Conservation (phyloP, 2,797 vertebrate genomes). For the Eulemur mongoz region DNA sequence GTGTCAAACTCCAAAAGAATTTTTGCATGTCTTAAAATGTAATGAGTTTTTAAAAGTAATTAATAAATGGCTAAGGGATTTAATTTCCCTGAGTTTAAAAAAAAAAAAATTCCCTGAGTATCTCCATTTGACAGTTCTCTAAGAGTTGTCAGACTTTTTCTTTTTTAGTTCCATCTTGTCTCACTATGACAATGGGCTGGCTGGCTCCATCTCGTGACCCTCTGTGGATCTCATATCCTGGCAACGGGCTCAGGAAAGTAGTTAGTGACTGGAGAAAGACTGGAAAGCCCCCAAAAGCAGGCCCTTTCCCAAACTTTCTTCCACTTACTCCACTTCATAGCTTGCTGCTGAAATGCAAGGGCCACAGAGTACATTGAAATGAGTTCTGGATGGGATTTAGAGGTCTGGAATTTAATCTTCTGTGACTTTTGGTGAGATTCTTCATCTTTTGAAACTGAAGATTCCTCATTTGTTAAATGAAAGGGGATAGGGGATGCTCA, state of each 20-base stretch:
- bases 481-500: background rate
- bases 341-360: background rate
- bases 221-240: background rate
- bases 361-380: background rate
- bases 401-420: background rate
- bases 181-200: background rate
- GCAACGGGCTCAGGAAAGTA: background rate
- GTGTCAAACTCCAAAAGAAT: constrained; percentile 23
- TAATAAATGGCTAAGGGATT: background rate
- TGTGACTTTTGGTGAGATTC: background rate
- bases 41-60: constrained; percentile 38
- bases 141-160: background rate
- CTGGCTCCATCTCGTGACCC: background rate
- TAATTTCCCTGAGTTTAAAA: background rate
- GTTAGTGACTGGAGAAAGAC: background rate
- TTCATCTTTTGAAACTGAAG: constrained; percentile 32
- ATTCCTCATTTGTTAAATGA: constrained; percentile 14
- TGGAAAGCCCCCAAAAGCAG: background rate
- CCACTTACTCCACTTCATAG: background rate
- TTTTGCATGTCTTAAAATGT: background rate
- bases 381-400: background rate
- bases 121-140: background rate
- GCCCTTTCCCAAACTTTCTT: background rate
- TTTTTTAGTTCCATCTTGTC: background rate
- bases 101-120: background rate